phyloP scores from a whole-genome alignment of 2,797 vertebrate genomes.

The Poecilia picta region DNA sequence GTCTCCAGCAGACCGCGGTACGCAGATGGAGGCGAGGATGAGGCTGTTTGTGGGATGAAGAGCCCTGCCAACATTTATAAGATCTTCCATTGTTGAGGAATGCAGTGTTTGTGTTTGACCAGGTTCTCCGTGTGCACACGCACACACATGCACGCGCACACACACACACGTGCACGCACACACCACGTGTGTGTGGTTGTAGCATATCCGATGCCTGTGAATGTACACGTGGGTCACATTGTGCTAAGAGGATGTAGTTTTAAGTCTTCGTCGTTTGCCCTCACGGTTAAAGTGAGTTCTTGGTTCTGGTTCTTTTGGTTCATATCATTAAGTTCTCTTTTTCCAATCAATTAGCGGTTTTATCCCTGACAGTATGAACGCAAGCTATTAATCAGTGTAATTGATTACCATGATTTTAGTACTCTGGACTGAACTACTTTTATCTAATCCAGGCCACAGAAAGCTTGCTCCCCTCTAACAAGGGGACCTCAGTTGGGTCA shows the following conservation, averaged over 20 bases:
- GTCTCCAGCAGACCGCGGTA: constrained; percentile 54
- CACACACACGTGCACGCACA: background rate
- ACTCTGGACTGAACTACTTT: constrained; percentile 30
- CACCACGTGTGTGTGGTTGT: background rate
- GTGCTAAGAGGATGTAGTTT: constrained; percentile 9
- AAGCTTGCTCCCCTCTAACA: constrained; percentile 12
- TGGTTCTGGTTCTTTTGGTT: constrained; percentile 26
- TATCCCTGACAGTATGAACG: constrained; percentile 17
- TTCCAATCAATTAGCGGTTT: constrained; percentile 43
- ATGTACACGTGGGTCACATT: constrained; percentile 22
- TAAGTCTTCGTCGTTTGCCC: constrained; percentile 15
- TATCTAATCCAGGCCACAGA: constrained; percentile 42
- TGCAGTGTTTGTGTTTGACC: constrained; percentile 38
- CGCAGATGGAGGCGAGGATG: constrained; percentile 35
- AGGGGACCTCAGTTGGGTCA: constrained; percentile 16
- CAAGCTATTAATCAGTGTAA: constrained; percentile 28
- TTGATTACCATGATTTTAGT: constrained; percentile 33
- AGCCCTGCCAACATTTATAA: constrained; percentile 36
- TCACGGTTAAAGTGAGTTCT: constrained; percentile 21
- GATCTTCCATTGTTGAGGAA: constrained; percentile 38
- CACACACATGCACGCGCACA: background rate
- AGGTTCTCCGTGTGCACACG: background rate
- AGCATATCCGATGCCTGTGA: constrained; percentile 18
- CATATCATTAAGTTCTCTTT: constrained; percentile 24
- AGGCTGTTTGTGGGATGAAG: constrained; percentile 49